A percentile compares a stretch with the other conserved stretches of the same genome.
These are phyloP conservation scores for Barypeithes pellucidus DNA, from an alignment of 2,888 invertebrate species.

Conservation along the genomic window DNA sequence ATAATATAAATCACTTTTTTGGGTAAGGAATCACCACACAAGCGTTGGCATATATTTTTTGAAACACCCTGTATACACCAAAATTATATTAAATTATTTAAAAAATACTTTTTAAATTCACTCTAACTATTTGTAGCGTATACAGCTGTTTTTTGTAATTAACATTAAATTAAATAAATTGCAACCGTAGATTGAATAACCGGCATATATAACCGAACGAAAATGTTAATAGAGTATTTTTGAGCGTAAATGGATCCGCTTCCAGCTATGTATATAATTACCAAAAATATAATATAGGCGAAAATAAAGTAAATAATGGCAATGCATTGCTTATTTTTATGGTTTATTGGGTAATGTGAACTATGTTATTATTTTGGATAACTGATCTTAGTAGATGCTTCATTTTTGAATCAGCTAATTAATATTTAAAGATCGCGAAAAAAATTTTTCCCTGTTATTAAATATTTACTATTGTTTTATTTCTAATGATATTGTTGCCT, in stretches of 20 bases:
- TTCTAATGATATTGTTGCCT: too few relatives aligned
- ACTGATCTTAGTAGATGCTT: too few relatives aligned
- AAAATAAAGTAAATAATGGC: background rate
- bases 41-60: too few relatives aligned
- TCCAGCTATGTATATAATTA: background rate
- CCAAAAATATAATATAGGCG: background rate
- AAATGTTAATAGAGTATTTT: background rate
- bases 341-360: too few relatives aligned
- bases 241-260: background rate
- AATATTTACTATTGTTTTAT: too few relatives aligned
- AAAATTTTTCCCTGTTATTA: too few relatives aligned
- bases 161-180: background rate
- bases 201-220: background rate
- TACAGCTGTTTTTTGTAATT: constrained; percentile 1
- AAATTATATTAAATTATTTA: background rate
- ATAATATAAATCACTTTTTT: too few relatives aligned
- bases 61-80: too few relatives aligned
- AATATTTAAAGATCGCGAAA: too few relatives aligned
- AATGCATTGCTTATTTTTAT: background rate
- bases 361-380: too few relatives aligned
- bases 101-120: background rate
- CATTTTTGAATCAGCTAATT: too few relatives aligned
- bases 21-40: too few relatives aligned
- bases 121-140: background rate
- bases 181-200: background rate